Percentiles rank a stretch among this genome's conserved stretches.
Conservation (phyloP, 2,113 vertebrate genomes). For the Nycticebus coucang region DNA sequence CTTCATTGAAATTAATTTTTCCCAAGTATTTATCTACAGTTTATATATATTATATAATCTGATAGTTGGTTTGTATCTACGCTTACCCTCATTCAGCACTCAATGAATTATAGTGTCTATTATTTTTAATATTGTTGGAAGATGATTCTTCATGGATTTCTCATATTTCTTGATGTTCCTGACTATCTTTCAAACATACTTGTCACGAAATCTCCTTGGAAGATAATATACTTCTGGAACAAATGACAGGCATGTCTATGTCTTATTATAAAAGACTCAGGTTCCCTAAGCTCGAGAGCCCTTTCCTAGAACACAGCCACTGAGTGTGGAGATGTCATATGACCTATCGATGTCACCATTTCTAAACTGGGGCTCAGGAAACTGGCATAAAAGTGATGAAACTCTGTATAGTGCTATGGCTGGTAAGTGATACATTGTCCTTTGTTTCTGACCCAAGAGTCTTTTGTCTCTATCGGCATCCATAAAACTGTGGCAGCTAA, state of each 20-base stretch:
- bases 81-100: neutral
- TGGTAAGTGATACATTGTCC: neutral
- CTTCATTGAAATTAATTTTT: constrained; percentile 29
- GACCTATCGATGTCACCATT: neutral
- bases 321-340: neutral
- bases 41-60: constrained; percentile 10
- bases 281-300: neutral
- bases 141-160: neutral
- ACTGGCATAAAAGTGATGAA: neutral
- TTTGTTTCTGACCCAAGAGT: neutral
- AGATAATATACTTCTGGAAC: neutral
- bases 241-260: neutral
- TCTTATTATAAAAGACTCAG: neutral
- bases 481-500: neutral
- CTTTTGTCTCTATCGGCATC: neutral
- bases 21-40: neutral
- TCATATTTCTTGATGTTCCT: neutral
- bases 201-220: neutral
- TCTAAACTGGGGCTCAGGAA: neutral
- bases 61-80: constrained; percentile 1
- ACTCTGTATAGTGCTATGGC: accelerated
- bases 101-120: neutral
- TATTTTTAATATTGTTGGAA: neutral
- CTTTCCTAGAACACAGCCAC: neutral
- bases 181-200: neutral